Base-by-base conservation (phyloP, 2,113 vertebrate genomes). In the Amblyopsis rosae region DNA sequence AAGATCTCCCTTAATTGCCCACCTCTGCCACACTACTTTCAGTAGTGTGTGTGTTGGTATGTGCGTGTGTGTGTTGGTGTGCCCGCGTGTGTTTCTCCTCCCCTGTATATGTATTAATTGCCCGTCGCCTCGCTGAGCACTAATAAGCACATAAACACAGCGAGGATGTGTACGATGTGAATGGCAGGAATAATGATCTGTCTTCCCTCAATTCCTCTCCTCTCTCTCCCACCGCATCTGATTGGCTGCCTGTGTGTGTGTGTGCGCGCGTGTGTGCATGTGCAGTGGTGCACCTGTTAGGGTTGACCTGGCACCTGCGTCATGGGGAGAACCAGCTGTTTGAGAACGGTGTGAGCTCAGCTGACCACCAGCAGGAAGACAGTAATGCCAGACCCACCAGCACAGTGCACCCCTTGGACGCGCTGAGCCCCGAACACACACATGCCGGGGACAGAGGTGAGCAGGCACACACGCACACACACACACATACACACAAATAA, bases 211-310 rank as follows among this genome's bases (percentile, higher is more conserved):
- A 26, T 2, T 26, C 26, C 26, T 26, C 26, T 26, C 26, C 26
- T 26, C 26, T 26, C 2, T 26, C 26, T 63, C 45, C 32, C 46
- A 49, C 46, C 51, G 12, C 35, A 3, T 67, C 9, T 56, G 33
- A 45, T 12, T 67, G 51, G 41, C 15, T 58, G 54, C 45, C 15
- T 58, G 15, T 32, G 15, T 66, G 51, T 56, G 59, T 71, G 54
- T 65, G 49, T 56, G 17, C 66, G 63, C 47, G 11, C 19, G 49
- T 65, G 67, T 56, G 66, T 70, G 90, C 91, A 49, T 66, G 91
- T 90, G 86, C 88, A 99, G 97, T 95, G 90, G 96, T 98, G 77
- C 97, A 98, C 93, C 94, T 99, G 94, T 96, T 98, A 86, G 97
- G 96, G 88, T 93, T 98, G 93, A 98, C 96, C 80, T 99, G 96